Percentiles rank a stretch among this genome's conserved stretches.
Conservation (phyloP, 2,888 invertebrate species). For the Rhagium mordax region DNA sequence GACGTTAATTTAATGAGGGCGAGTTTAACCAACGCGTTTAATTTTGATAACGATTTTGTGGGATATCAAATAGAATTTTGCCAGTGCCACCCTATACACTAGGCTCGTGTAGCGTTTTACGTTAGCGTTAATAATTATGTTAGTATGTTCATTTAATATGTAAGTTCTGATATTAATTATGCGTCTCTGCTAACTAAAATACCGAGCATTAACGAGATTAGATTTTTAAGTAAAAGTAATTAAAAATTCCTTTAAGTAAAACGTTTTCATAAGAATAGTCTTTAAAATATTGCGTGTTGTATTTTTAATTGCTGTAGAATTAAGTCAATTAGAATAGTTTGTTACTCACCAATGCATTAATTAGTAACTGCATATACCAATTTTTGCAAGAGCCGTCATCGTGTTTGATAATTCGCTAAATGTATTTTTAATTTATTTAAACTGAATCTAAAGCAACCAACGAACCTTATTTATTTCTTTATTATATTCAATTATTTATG, state of each 20-base stretch:
- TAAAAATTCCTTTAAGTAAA: conserved; percentile 33
- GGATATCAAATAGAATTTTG: no score
- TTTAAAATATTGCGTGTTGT: conserved; percentile 39
- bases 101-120: conserved; percentile 20
- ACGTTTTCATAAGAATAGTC: conserved; percentile 24
- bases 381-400: no score
- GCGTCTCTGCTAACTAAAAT: conserved; percentile 24
- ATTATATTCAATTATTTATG: no score
- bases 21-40: no score
- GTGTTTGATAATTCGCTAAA: no score
- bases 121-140: conserved; percentile 34
- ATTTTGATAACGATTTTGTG: no score
- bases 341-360: conserved; percentile 28
- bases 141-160: conserved; percentile 29
- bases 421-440: no score
- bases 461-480: no score
- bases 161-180: conserved; percentile 39
- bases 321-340: conserved; percentile 36
- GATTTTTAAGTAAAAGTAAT: conserved; percentile 36
- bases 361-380: conserved; percentile 25
- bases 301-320: conserved; percentile 32
- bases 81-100: conserved; percentile 25
- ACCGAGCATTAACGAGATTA: conserved; percentile 38
- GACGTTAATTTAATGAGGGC: no score
- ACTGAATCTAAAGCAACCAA: no score